Percentiles rank a stretch among this genome's conserved stretches.
Evolutionary conservation across 2,113 vertebrate species (phyloP).

Genomic region (Pleuronectes platessa): DNA sequence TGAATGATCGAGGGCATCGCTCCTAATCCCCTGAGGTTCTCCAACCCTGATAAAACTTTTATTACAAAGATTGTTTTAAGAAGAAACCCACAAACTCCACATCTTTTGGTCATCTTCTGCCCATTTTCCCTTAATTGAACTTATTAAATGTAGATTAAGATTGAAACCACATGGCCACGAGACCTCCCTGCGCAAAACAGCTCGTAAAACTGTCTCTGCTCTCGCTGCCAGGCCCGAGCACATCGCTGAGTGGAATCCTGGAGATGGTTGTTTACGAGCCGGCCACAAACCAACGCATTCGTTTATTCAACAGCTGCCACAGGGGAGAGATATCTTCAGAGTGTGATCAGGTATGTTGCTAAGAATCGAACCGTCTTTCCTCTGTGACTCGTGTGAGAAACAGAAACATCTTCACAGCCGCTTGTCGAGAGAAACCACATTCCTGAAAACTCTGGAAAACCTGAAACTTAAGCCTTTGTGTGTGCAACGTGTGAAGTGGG

Average conservation of each 20-base stretch:
- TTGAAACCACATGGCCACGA: conserved; percentile 58
- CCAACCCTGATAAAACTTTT: background rate
- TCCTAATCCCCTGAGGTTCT: background rate
- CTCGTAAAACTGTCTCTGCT: conserved; percentile 66
- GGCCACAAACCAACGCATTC: conserved; percentile 27
- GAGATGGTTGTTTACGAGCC: conserved; percentile 40
- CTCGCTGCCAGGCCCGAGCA: conserved; percentile 20
- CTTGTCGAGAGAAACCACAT: too few species aligned
- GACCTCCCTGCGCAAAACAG: conserved; percentile 52
- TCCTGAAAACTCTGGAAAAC: too few species aligned
- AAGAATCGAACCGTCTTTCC: too few species aligned
- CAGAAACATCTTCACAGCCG: too few species aligned
- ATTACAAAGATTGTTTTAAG: background rate
- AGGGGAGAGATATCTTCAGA: background rate
- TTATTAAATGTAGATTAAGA: conserved; percentile 60
- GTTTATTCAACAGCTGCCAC: conserved; percentile 2
- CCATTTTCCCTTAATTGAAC: conserved; percentile 23
- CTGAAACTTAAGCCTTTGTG: too few species aligned
- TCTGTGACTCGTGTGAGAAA: too few species aligned
- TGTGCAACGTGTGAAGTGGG: too few species aligned
- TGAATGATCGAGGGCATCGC: background rate
- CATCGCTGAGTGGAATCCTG: conserved; percentile 43
- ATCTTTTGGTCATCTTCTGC: conserved; percentile 11
- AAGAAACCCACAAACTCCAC: background rate
- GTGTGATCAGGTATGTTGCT: background rate